Evolutionary conservation across 2,797 vertebrate genomes (phyloP).

Genomic region (Trematomus bernacchii): DNA sequence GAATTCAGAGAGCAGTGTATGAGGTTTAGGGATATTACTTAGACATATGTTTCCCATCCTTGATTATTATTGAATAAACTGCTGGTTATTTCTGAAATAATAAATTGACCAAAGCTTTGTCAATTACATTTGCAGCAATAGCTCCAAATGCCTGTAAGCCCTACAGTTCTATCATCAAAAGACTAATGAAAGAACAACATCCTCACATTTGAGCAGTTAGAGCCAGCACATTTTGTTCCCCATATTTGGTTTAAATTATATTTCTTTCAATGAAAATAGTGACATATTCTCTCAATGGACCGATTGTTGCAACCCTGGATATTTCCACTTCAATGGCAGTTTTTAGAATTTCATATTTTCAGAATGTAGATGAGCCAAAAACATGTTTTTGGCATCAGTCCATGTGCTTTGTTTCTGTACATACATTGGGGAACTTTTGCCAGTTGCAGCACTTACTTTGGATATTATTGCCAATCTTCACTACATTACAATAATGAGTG

Average conservation of each 20-base stretch:
- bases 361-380: conserved; percentile 8
- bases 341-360: not conserved
- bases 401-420: conserved; percentile 20
- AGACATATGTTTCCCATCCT: not conserved
- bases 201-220: not conserved
- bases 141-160: not conserved
- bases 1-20: not conserved
- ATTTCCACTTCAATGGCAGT: not conserved
- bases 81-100: not conserved
- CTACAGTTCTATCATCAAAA: too few species aligned
- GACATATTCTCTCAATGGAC: not conserved
- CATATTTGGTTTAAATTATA: too few species aligned
- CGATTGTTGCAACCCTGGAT: not conserved
- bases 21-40: not conserved
- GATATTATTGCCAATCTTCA: conserved; percentile 11
- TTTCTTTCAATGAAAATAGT: too few species aligned
- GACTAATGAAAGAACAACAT: not conserved
- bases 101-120: not conserved
- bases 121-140: not conserved
- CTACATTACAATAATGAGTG: conserved; percentile 27
- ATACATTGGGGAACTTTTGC: conserved; percentile 16
- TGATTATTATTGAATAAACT: not conserved
- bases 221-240: not conserved
- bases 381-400: not conserved
- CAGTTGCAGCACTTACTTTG: conserved; percentile 9